Percentiles rank a stretch among this genome's conserved stretches.
phyloP scores from a whole-genome alignment of 2,888 invertebrate species.

The Oscheius myriophilus region DNA sequence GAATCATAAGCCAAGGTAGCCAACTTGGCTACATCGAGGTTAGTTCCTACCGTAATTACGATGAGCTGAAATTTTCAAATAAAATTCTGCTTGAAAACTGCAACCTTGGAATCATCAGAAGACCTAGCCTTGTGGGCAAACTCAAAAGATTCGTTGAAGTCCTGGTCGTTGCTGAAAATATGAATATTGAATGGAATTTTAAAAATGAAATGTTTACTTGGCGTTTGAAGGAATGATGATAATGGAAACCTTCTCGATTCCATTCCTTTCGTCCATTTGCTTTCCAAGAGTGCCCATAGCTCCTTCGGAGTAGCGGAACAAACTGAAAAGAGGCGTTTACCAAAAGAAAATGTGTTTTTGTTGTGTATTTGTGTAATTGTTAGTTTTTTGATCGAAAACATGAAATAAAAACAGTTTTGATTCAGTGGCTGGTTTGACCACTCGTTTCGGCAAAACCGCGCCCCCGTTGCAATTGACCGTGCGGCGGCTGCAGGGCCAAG shows the following conservation, averaged over 20 bases:
- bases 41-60: constrained; percentile 14
- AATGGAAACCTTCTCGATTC: constrained; percentile 50
- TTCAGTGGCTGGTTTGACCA: too few species aligned
- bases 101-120: constrained; percentile 47
- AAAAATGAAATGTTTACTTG: constrained; percentile 29
- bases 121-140: constrained; percentile 47
- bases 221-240: constrained; percentile 51
- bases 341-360: too few species aligned
- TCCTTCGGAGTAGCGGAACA: constrained; percentile 55
- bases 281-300: constrained; percentile 28
- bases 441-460: too few species aligned
- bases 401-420: too few species aligned
- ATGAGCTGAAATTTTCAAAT: constrained; percentile 1
- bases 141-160: constrained; percentile 52
- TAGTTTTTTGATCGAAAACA: too few species aligned
- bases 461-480: too few species aligned
- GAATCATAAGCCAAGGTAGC: constrained; percentile 6
- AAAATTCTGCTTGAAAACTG: not conserved
- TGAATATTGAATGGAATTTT: not conserved
- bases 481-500: too few species aligned
- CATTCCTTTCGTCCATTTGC: constrained; percentile 29
- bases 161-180: constrained; percentile 49
- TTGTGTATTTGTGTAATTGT: too few species aligned
- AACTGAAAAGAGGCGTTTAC: too few species aligned
- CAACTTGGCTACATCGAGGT: constrained; percentile 8